Conservation (phyloP, 2,888 invertebrate species). For the Lepetodrilus schrolli region DNA sequence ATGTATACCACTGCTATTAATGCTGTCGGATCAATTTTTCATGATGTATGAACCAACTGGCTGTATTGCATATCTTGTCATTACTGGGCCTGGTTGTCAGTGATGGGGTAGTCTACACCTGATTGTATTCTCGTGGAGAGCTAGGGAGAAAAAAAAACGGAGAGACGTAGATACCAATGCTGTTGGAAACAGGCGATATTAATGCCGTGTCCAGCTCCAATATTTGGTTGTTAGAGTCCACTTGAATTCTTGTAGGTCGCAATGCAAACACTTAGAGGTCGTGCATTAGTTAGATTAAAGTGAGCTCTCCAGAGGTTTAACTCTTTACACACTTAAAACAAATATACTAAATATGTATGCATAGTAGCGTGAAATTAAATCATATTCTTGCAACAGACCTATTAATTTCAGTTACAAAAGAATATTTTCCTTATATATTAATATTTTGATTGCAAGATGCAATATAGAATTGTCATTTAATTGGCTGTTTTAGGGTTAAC, state of each 20-base stretch:
- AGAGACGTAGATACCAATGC: no score
- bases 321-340: no score
- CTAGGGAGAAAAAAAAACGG: no score
- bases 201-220: not conserved
- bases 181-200: not conserved
- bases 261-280: not conserved
- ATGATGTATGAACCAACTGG: constrained; percentile 2
- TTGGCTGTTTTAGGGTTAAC: no score
- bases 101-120: not conserved
- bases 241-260: not conserved
- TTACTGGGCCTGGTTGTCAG: not conserved
- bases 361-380: no score
- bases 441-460: no score
- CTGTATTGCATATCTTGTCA: not conserved
- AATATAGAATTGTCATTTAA: no score
- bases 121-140: constrained; percentile 1
- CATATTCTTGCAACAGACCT: no score
- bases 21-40: constrained; percentile 12
- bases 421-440: no score
- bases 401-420: no score
- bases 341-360: no score
- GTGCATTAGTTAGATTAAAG: constrained; percentile 28
- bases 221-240: constrained; percentile 20
- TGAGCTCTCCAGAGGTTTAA: not conserved
- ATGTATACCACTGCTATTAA: not conserved